Conservation (phyloP, 2,888 invertebrate species). For the Aquatica leii region DNA sequence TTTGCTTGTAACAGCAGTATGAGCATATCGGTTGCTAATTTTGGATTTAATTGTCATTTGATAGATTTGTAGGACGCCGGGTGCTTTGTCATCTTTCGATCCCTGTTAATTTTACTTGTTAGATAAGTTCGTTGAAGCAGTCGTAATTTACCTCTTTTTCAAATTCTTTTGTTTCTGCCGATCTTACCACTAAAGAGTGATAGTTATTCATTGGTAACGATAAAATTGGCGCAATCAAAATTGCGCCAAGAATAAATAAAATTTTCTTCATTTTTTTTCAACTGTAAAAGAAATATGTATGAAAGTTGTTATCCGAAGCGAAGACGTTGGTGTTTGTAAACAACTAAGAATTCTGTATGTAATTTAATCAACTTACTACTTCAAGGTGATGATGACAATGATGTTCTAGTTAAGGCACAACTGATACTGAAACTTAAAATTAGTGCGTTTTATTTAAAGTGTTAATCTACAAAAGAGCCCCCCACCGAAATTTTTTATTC, state of each 20-base stretch:
- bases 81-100: too few species aligned
- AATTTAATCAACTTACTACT: too few species aligned
- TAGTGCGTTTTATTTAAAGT: too few species aligned
- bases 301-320: too few species aligned
- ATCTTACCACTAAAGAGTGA: conserved; percentile 3
- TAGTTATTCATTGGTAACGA: neutral
- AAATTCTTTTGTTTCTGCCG: neutral
- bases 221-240: neutral
- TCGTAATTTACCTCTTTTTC: conserved; percentile 7
- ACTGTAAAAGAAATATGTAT: too few species aligned
- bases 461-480: too few species aligned
- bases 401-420: too few species aligned
- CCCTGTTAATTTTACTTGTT: neutral
- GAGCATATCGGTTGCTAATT: conserved; percentile 71
- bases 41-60: conserved; percentile 70
- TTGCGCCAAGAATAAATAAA: neutral
- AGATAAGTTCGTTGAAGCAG: neutral
- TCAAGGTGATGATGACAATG: too few species aligned
- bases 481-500: too few species aligned
- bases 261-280: neutral
- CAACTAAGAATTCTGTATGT: too few species aligned
- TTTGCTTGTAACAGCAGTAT: conserved; percentile 69
- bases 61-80: conserved; percentile 61
- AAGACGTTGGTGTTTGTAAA: too few species aligned
- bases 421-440: too few species aligned